Evolutionary conservation across 2,888 invertebrate species (phyloP).

Genomic region (Amphipyra tragopoginis): DNA sequence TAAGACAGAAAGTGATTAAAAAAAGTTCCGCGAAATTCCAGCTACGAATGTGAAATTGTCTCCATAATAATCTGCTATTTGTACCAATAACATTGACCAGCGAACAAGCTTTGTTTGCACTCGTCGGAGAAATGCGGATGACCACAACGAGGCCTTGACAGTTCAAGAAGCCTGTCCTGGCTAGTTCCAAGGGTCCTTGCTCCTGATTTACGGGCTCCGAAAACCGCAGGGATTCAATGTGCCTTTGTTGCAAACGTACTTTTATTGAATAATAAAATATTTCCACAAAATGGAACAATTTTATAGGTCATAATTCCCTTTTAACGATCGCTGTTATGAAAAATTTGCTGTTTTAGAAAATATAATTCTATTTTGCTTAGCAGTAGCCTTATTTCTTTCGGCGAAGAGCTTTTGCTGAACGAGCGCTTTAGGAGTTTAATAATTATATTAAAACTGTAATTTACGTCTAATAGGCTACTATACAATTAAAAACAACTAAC

Average conservation of each 20-base stretch:
- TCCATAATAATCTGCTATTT: constrained; percentile 12
- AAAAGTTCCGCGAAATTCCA: background rate
- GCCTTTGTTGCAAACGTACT: constrained; percentile 85
- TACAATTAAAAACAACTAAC: constrained; percentile 46
- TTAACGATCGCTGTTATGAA: constrained; percentile 76
- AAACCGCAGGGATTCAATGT: constrained; percentile 87
- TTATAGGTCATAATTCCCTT: constrained; percentile 87
- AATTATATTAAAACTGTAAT: constrained; percentile 1
- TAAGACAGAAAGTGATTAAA: background rate
- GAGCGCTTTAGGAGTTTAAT: background rate
- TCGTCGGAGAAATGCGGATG: constrained; percentile 72
- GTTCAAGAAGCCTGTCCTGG: constrained; percentile 83
- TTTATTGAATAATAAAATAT: constrained; percentile 89
- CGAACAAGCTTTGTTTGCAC: constrained; percentile 71
- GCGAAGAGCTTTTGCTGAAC: background rate
- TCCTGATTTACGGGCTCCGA: constrained; percentile 86
- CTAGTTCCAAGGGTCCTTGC: constrained; percentile 81
- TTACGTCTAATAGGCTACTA: constrained; percentile 17
- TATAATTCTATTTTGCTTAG: constrained; percentile 21
- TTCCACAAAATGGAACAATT: constrained; percentile 85
- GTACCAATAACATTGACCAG: constrained; percentile 51
- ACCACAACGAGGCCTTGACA: constrained; percentile 86
- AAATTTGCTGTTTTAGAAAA: constrained; percentile 51
- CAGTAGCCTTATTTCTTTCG: background rate
- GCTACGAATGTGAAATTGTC: constrained; percentile 6